Conservation (phyloP, 2,888 invertebrate species). For the Eristalinus sepulchralis region DNA sequence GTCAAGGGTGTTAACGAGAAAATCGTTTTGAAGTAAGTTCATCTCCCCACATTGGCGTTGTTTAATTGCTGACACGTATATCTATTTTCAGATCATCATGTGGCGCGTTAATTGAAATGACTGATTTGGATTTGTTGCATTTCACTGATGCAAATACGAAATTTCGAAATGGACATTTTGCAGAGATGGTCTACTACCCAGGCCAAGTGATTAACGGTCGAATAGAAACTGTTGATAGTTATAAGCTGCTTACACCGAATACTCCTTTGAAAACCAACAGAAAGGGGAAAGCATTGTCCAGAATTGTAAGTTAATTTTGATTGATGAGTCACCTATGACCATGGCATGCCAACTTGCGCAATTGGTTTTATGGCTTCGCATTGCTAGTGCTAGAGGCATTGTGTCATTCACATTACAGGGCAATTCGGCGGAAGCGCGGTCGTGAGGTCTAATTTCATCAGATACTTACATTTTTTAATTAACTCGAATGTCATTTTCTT, state of each 20-base stretch:
- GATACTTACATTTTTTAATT: background rate
- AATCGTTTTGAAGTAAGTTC: constrained; percentile 77
- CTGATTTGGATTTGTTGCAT: constrained; percentile 86
- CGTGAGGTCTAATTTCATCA: background rate
- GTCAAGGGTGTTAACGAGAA: constrained; percentile 83
- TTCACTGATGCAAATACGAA: constrained; percentile 88
- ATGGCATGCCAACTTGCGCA: background rate
- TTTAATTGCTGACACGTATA: background rate
- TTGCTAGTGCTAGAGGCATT: background rate
- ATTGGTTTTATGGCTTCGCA: background rate
- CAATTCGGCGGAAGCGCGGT: background rate
- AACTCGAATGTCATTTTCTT: background rate
- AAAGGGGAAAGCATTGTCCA: constrained; percentile 83
- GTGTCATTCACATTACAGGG: background rate
- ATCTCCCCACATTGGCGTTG: background rate
- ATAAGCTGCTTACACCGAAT: constrained; percentile 90
- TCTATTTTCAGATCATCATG: constrained; percentile 78
- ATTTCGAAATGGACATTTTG: constrained; percentile 82
- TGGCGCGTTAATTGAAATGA: constrained; percentile 80
- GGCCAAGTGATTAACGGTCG: constrained; percentile 89
- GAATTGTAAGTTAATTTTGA: constrained; percentile 80
- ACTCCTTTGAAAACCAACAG: constrained; percentile 87
- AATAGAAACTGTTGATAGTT: constrained; percentile 87
- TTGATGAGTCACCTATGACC: background rate
- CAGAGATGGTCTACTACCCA: constrained; percentile 84